phyloP scores from a whole-genome alignment of 2,797 vertebrate genomes.

The Microchirus variegatus region DNA sequence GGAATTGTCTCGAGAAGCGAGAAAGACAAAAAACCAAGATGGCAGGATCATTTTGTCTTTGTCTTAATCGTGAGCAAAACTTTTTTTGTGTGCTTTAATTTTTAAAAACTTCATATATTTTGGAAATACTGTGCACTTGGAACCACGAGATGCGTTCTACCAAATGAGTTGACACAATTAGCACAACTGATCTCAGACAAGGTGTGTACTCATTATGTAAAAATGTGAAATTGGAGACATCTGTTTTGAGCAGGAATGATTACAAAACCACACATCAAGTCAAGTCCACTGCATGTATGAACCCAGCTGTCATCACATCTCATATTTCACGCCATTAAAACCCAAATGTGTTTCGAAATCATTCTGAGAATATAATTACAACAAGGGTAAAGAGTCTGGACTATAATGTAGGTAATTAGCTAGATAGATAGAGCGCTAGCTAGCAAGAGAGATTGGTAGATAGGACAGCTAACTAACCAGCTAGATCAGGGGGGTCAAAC shows the following conservation, averaged over 20 bases:
- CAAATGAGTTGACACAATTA: too few species aligned
- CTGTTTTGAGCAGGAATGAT: too few species aligned
- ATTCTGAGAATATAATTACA: too few species aligned
- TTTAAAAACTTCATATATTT: not conserved
- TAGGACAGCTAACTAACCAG: too few species aligned
- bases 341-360: not conserved
- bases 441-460: too few species aligned
- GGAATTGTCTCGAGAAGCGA: slow-evolving; percentile 1
- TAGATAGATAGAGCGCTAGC: too few species aligned
- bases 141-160: too few species aligned
- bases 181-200: too few species aligned
- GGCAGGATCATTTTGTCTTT: not conserved
- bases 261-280: too few species aligned
- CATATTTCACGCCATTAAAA: not conserved
- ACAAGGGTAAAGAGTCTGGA: not conserved
- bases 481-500: too few species aligned
- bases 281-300: not conserved
- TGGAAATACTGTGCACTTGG: not conserved
- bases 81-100: not conserved
- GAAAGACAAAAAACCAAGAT: not conserved
- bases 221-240: too few species aligned
- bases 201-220: too few species aligned
- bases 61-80: slow-evolving; percentile 4
- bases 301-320: not conserved
- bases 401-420: not conserved